Evolutionary conservation across 2,113 vertebrate genomes (phyloP), one percentile per base, ranked within the genome.

Genomic region (Oncorhynchus tshawytscha): DNA sequence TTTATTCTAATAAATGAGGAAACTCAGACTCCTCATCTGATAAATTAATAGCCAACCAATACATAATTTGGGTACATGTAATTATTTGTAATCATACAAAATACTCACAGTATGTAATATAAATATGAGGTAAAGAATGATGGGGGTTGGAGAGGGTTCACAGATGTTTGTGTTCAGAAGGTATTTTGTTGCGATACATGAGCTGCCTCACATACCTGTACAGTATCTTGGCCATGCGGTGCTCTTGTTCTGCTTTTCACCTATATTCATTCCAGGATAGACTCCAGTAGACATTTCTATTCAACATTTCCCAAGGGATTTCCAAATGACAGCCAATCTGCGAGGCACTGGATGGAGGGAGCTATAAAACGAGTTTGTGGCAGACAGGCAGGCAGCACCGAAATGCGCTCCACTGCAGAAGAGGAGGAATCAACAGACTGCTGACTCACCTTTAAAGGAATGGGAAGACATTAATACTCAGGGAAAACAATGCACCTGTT

Each of bases 401-500:
- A 27, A 3, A 62, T 68, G 54, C 39, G 2, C 39, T 45, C 8
- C 2, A 7, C 39, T 45, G 39, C 39, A 11, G 22, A 25, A 59
- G 22, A 7, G 31, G 65, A 39, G 57, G 45, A 54, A n/a, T 11
- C 29, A 22, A 54, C 6, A 16, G 12, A 24, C 20, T 74, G 39
- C 45, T 80, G 71, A 74, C 76, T 51, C 48, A 27, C 1, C 3
- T 71, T 82, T 45, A 45, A 45, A 45, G 39, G 39, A 45, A 78
- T 70, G 45, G 9, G 75, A 67, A 16, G 76, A 84, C 83, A 87
- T 84, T 82, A 85, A 86, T 79, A 80, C 73, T 25, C 66, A 82
- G 68, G 31, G 31, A 73, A 76, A 79, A 70, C 73, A 70, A 73
- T 72, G 67, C 66, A 73, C 51, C 67, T 78, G 75, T 67, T 79